Percentiles rank a stretch among this genome's conserved stretches.
Conservation (phyloP, 2,113 vertebrate species). For the Sula dactylatra region DNA sequence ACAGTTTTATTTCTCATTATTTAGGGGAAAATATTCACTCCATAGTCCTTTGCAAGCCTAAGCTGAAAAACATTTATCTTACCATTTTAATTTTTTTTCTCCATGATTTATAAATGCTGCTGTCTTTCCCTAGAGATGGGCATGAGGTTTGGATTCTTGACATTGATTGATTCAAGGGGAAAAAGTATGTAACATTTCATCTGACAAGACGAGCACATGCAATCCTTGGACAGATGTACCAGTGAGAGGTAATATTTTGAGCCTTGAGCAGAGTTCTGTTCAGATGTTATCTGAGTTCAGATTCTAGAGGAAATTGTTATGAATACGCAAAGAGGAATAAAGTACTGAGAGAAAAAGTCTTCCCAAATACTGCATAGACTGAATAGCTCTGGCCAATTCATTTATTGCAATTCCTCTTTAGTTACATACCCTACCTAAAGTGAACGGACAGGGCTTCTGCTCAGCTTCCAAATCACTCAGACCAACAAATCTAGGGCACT, state of each 20-base stretch:
- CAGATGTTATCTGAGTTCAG: neutral
- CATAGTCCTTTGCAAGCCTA: neutral
- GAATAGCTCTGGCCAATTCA: neutral
- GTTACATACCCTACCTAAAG: neutral
- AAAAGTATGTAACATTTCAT: neutral
- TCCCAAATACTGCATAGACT: neutral
- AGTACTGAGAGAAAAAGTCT: neutral
- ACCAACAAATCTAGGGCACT: neutral
- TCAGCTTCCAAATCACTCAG: neutral
- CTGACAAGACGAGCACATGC: neutral
- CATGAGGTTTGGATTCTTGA: neutral
- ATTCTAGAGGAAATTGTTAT: neutral
- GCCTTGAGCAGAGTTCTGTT: neutral
- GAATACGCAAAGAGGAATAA: neutral
- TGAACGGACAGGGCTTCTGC: neutral
- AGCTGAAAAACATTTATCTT: conserved; percentile 1
- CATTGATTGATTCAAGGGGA: neutral
- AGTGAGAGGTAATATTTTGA: neutral
- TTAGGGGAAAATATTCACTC: neutral
- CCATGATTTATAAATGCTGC: neutral
- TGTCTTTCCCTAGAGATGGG: neutral
- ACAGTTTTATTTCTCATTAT: neutral
- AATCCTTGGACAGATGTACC: neutral
- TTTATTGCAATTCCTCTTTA: neutral
- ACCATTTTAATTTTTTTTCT: neutral